Evolutionary conservation across 2,113 vertebrate genomes (phyloP).

Genomic region (Parus major): DNA sequence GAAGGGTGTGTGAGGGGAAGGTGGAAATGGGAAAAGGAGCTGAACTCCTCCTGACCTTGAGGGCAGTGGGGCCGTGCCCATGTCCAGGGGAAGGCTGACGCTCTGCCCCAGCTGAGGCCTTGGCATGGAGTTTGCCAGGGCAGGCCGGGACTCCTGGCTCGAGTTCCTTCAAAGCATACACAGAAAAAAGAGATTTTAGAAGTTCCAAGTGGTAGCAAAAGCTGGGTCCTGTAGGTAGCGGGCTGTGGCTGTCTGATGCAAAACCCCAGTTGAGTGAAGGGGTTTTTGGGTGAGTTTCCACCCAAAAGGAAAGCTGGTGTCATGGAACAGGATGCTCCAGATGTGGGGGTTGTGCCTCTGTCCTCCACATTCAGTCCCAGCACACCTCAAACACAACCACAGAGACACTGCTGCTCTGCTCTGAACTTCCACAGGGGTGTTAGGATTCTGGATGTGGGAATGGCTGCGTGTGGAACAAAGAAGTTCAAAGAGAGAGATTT

Average conservation of each 20-base stretch:
- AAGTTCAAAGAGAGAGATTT: neutral
- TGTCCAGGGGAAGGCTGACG: constrained; percentile 81
- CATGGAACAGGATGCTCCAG: rapidly evolving
- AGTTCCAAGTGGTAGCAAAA: neutral
- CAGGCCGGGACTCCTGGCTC: constrained; percentile 86
- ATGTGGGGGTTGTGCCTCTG: neutral
- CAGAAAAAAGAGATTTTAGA: neutral
- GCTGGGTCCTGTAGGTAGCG: neutral
- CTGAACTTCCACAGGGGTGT: neutral
- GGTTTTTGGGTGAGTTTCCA: neutral
- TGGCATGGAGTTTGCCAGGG: constrained; percentile 82
- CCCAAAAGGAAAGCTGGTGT: neutral
- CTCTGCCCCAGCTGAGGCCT: constrained; percentile 85
- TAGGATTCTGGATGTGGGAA: neutral
- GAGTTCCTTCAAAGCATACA: constrained; percentile 78
- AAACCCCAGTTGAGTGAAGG: neutral
- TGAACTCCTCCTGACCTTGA: constrained; percentile 81
- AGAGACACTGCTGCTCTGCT: neutral
- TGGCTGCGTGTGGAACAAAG: neutral
- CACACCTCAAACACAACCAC: neutral
- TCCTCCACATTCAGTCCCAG: neutral
- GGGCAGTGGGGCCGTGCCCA: constrained; percentile 82
- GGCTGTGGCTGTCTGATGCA: rapidly evolving
- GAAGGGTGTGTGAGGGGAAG: neutral
- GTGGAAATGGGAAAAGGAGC: neutral